Percentiles rank a stretch among this genome's conserved stretches.
These are phyloP conservation scores for Platalea minor DNA, from an alignment of 2,797 vertebrate species.

Conservation along the genomic window DNA sequence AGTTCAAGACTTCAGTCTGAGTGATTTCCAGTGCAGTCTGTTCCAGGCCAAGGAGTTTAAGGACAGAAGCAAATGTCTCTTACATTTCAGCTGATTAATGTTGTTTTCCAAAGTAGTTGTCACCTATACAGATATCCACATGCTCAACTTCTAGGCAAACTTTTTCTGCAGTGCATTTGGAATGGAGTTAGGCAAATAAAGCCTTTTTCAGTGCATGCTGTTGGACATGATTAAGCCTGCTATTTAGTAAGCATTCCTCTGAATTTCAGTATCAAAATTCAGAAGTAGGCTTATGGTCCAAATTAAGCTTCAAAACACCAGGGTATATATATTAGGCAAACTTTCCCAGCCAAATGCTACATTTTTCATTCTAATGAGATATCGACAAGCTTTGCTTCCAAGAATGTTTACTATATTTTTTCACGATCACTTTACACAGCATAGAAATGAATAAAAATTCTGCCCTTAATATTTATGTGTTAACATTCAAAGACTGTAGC, in stretches of 20 bases:
- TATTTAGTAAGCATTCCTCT: not conserved
- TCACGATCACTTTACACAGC: not conserved
- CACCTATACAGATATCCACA: conserved; percentile 36
- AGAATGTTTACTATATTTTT: not conserved
- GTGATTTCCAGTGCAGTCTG: conserved; percentile 42
- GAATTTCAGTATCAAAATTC: conserved; percentile 8
- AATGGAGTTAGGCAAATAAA: conserved; percentile 23
- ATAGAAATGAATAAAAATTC: not conserved
- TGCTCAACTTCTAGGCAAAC: conserved; percentile 25
- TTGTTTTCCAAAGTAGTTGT: conserved; percentile 39
- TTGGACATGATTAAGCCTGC: conserved; percentile 1
- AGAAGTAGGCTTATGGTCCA: not conserved
- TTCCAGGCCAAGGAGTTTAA: conserved; percentile 61
- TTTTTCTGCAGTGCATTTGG: not conserved
- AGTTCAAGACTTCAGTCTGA: conserved; percentile 27
- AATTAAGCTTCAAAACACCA: not conserved
- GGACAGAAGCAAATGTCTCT: conserved; percentile 49
- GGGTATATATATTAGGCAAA: not conserved
- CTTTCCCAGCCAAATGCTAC: not conserved
- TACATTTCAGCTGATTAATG: conserved; percentile 66
- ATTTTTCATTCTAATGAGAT: not conserved
- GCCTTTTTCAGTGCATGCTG: not conserved
- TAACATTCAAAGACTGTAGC: not conserved
- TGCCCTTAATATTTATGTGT: not conserved
- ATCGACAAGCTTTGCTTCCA: not conserved